These are phyloP conservation scores for Delichon dasypus DNA, from an alignment of 2,797 vertebrate genomes.

Conservation along the genomic window DNA sequence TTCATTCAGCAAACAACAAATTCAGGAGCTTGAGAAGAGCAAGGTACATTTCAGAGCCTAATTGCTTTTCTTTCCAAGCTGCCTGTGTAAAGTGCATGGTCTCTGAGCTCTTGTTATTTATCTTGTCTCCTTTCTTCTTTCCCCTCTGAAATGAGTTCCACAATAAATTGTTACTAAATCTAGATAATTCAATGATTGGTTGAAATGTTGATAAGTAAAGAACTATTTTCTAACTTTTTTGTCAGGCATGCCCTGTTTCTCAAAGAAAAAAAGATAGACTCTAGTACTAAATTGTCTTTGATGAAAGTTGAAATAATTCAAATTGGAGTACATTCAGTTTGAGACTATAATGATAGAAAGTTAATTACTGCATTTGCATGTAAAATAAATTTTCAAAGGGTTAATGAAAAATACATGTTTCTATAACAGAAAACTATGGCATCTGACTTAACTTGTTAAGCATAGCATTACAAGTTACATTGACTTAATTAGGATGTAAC, in stretches of 20 bases:
- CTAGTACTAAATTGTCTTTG: constrained; percentile 21
- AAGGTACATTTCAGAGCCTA: background rate
- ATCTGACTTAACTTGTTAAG: constrained; percentile 57
- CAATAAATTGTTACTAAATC: background rate
- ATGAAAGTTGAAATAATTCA: constrained; percentile 52
- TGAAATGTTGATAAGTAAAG: background rate
- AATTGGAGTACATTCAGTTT: constrained; percentile 35
- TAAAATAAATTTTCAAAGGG: constrained; percentile 47
- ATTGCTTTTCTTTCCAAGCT: constrained; percentile 7
- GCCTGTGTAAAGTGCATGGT: background rate
- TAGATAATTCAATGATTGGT: background rate
- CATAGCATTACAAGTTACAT: constrained; percentile 35
- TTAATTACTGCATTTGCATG: constrained; percentile 53
- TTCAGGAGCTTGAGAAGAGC: background rate
- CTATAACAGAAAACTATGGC: constrained; percentile 24
- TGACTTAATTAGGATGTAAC: background rate
- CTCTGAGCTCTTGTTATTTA: constrained; percentile 15
- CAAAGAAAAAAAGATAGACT: background rate
- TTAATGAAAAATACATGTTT: constrained; percentile 3
- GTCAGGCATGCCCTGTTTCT: background rate
- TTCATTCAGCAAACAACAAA: constrained; percentile 8
- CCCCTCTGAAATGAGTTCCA: background rate
- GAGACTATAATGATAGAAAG: constrained; percentile 51
- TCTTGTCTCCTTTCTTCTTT: background rate
- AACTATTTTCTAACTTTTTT: constrained; percentile 3